Conservation (phyloP, 2,797 vertebrate species). For the Semotilus atromaculatus region DNA sequence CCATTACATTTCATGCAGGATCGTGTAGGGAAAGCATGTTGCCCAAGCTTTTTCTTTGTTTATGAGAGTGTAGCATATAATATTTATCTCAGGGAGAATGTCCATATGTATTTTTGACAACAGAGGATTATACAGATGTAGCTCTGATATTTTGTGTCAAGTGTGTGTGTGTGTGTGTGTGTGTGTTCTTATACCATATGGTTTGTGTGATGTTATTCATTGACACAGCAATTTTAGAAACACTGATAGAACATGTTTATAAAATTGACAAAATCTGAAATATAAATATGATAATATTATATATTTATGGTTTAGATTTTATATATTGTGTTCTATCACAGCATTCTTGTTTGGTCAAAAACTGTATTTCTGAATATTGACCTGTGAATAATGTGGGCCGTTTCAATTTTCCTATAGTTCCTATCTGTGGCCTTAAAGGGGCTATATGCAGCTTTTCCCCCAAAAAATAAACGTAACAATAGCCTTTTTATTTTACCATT, state of each 20-base stretch:
- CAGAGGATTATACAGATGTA: not conserved
- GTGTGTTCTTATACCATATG: constrained; percentile 10
- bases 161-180: not conserved
- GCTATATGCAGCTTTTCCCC: no score
- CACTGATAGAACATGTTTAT: constrained; percentile 1
- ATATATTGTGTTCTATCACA: not conserved
- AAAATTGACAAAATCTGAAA: not conserved
- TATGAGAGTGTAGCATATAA: not conserved
- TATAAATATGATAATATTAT: not conserved
- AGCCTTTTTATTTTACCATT: no score
- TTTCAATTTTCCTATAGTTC: not conserved
- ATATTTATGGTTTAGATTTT: not conserved
- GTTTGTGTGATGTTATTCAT: constrained; percentile 29
- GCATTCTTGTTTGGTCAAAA: not conserved
- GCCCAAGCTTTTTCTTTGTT: not conserved
- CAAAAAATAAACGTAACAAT: no score
- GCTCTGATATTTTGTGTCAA: not conserved
- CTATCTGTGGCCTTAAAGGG: no score
- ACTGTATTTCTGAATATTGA: not conserved
- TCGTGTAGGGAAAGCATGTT: not conserved
- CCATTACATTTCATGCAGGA: not conserved
- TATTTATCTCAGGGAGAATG: constrained; percentile 3
- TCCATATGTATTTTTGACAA: not conserved
- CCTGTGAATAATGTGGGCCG: not conserved
- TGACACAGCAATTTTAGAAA: constrained; percentile 17